Conservation (phyloP, 2,888 invertebrate species). For the Beris morrisii region DNA sequence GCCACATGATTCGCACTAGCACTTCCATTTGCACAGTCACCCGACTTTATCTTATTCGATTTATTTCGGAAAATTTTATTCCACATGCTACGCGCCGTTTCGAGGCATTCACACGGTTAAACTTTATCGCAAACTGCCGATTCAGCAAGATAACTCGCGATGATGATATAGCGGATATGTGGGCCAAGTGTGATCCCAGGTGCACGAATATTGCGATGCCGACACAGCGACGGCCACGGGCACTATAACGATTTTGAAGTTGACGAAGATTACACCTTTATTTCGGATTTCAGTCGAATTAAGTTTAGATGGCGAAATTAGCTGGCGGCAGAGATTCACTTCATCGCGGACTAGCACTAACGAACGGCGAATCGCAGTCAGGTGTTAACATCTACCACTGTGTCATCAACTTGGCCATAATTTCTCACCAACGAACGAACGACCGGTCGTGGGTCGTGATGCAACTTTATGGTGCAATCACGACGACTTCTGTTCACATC, state of each 20-base stretch:
- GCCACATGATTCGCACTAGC: conserved; percentile 8
- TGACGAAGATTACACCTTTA: too few relatives aligned
- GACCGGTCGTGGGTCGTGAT: conserved; percentile 6
- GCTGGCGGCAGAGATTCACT: too few relatives aligned
- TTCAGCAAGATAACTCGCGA: too few relatives aligned
- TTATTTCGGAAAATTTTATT: conserved; percentile 55
- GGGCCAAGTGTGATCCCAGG: too few relatives aligned
- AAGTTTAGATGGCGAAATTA: too few relatives aligned
- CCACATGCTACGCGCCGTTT: conserved; percentile 47
- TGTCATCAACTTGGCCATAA: conserved; percentile 15
- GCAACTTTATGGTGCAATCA: conserved; percentile 21
- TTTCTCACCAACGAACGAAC: conserved; percentile 8
- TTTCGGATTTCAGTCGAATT: too few relatives aligned
- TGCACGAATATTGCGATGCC: too few relatives aligned
- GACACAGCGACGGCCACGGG: too few relatives aligned
- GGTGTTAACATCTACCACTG: conserved; percentile 4
- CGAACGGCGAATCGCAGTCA: background rate
- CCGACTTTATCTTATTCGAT: conserved; percentile 42
- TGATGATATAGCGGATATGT: too few relatives aligned
- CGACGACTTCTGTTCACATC: conserved; percentile 12
- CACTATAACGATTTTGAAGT: too few relatives aligned
- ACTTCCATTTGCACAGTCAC: conserved; percentile 39
- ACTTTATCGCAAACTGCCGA: too few relatives aligned
- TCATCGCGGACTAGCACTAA: background rate
- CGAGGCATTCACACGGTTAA: too few relatives aligned